These are phyloP conservation scores for Siniperca knerii DNA, from an alignment of 2,113 vertebrate genomes.

Conservation along the genomic window DNA sequence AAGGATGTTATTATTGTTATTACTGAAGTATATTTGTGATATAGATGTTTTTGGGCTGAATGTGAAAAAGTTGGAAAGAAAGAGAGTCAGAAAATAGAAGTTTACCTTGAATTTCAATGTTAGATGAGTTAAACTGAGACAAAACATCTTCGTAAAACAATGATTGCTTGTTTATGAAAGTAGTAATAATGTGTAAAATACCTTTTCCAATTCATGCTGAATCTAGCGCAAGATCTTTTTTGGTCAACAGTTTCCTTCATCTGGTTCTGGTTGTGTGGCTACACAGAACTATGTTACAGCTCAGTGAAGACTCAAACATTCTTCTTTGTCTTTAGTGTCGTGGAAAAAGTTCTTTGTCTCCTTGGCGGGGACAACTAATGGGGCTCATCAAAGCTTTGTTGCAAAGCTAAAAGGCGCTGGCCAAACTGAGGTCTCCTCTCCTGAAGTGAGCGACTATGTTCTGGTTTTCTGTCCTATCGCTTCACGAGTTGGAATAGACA, in stretches of 20 bases:
- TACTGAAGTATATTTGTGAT: neutral
- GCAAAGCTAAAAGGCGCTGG: rapidly evolving
- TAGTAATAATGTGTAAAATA: too few species aligned
- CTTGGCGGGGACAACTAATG: neutral
- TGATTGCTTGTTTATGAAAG: neutral
- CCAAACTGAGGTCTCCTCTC: rapidly evolving
- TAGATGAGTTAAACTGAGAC: too few species aligned
- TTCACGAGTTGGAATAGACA: conserved; percentile 35
- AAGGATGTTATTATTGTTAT: neutral
- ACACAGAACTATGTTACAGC: neutral
- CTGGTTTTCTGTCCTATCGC: conserved; percentile 62
- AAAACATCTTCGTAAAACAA: neutral
- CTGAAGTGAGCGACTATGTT: neutral
- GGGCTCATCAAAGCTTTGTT: neutral
- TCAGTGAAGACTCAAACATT: neutral
- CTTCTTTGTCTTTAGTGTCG: neutral
- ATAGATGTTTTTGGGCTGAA: neutral
- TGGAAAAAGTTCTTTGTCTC: neutral
- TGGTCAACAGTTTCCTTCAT: neutral
- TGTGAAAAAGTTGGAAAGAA: neutral
- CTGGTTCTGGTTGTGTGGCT: neutral
- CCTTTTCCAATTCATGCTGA: too few species aligned
- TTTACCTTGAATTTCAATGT: too few species aligned
- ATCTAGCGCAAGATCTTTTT: too few species aligned
- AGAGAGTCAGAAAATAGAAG: neutral